Evolutionary conservation across 2,113 vertebrate species (phyloP).

Genomic region (Petrocephalus microphthalmus): DNA sequence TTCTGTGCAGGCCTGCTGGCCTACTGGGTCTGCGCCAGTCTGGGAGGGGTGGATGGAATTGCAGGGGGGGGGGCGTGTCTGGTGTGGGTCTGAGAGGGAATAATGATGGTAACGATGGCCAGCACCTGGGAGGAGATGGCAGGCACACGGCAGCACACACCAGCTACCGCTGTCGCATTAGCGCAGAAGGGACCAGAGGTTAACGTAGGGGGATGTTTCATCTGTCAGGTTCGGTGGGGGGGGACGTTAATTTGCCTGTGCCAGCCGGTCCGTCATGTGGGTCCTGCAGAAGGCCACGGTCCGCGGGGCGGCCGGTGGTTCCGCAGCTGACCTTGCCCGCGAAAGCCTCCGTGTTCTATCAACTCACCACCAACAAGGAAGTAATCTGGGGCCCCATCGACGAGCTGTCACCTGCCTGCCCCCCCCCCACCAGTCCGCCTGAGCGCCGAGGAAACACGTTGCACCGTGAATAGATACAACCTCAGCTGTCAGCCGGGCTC

Average conservation of each 20-base stretch:
- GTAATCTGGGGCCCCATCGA: constrained; percentile 7
- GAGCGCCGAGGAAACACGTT: neutral
- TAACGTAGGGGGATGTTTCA: neutral
- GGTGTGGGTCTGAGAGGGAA: neutral
- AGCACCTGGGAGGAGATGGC: neutral
- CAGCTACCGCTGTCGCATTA: neutral
- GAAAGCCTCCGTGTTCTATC: neutral
- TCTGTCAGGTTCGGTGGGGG: neutral
- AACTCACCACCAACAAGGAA: neutral
- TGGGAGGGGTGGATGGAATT: too few species aligned
- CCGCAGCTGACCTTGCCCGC: neutral
- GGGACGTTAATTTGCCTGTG: neutral
- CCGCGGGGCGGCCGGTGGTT: neutral
- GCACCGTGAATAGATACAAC: neutral
- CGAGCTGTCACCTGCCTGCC: constrained; percentile 10
- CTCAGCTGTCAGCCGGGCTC: neutral
- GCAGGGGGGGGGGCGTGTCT: too few species aligned
- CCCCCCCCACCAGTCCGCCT: neutral
- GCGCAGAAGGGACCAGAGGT: neutral
- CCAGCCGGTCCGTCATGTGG: neutral
- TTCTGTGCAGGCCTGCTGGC: neutral
- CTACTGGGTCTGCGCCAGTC: too few species aligned
- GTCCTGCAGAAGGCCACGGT: neutral
- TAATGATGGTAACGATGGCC: neutral
- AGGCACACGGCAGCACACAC: neutral